phyloP scores from a whole-genome alignment of 1,140 invertebrate genomes.

The Musca vetustissima region DNA sequence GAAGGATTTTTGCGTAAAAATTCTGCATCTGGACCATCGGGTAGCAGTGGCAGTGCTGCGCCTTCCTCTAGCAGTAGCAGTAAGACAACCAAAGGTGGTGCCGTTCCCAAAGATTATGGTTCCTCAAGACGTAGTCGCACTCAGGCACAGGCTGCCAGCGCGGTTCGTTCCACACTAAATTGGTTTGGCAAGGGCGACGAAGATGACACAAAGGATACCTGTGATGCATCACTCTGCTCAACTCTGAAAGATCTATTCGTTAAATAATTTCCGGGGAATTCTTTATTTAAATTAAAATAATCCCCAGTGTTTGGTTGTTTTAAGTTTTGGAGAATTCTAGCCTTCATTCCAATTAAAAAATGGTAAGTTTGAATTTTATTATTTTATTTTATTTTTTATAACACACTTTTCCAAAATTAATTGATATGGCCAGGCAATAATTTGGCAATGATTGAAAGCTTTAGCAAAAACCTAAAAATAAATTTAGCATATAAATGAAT shows the following conservation, averaged over 20 bases:
- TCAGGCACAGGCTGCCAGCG: slow-evolving; percentile 40
- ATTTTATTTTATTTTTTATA: background rate
- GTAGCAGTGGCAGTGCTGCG: slow-evolving; percentile 53
- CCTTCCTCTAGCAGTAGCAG: slow-evolving; percentile 33
- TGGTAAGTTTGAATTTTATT: background rate
- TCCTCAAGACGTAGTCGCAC: slow-evolving; percentile 44
- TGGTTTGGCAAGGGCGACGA: slow-evolving; percentile 59
- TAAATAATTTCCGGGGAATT: slow-evolving; percentile 59
- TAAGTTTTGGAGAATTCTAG: background rate
- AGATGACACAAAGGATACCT: slow-evolving; percentile 67
- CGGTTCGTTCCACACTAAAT: slow-evolving; percentile 49
- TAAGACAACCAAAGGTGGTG: slow-evolving; percentile 42
- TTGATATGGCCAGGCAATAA: background rate
- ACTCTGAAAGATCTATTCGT: slow-evolving; percentile 82
- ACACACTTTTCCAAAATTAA: background rate
- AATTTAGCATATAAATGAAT: background rate
- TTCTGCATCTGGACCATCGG: slow-evolving; percentile 54
- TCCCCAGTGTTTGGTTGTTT: background rate
- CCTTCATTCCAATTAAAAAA: background rate
- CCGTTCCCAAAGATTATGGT: slow-evolving; percentile 41
- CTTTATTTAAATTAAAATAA: slow-evolving; percentile 18
- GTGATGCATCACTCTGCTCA: slow-evolving; percentile 75
- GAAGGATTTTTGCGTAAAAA: slow-evolving; percentile 72
- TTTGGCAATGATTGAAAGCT: slow-evolving; percentile 5
- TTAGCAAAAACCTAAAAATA: background rate